phyloP scores from a whole-genome alignment of 2,113 vertebrate species.

The Grammomys dolichurus region DNA sequence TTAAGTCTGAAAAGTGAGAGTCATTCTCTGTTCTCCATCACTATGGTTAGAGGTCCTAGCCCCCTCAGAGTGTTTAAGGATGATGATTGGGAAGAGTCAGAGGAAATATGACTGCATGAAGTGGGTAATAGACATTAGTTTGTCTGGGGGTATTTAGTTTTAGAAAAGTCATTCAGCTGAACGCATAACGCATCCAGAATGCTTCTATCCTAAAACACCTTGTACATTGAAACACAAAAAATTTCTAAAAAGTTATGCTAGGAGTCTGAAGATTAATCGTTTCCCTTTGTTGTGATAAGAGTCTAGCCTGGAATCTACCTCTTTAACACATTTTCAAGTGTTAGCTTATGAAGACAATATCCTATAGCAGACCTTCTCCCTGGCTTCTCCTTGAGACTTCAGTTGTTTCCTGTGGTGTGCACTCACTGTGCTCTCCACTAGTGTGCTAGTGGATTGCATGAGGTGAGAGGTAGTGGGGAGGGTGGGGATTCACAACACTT shows the following conservation, averaged over 20 bases:
- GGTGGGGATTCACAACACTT: too few relatives aligned
- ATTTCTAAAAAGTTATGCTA: background rate
- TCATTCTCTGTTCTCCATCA: background rate
- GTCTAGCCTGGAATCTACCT: background rate
- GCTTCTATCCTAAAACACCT: constrained; percentile 21
- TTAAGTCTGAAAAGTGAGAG: constrained; percentile 37
- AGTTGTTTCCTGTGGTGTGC: background rate
- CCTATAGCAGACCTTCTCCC: background rate
- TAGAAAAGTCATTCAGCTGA: background rate
- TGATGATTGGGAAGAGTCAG: background rate
- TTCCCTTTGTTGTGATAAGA: background rate
- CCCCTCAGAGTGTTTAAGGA: background rate
- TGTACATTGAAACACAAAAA: background rate
- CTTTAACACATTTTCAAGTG: background rate
- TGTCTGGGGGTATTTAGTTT: background rate
- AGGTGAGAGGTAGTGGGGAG: background rate
- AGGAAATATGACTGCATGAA: background rate
- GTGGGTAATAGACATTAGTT: background rate
- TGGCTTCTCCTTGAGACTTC: background rate
- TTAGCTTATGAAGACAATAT: background rate
- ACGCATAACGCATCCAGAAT: background rate
- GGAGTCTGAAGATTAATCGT: background rate
- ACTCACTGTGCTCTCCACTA: background rate
- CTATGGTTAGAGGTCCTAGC: background rate
- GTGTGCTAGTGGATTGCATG: too few relatives aligned